Evolutionary conservation across 2,113 vertebrate species (phyloP).

Genomic region (Oxyruncus cristatus): DNA sequence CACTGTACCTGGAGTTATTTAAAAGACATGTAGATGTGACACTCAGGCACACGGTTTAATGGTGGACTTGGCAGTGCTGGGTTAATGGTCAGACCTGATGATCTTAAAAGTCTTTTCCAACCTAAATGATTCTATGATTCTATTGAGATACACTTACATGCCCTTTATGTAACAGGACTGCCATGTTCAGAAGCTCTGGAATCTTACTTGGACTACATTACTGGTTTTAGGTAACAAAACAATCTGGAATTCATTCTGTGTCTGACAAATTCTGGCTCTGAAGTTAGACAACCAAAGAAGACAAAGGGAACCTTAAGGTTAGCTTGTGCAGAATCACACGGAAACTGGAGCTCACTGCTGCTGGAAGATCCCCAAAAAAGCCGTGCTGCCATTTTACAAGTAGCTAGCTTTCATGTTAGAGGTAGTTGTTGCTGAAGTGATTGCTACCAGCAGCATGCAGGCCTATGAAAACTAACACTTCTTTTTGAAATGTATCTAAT

Average conservation of each 20-base stretch:
- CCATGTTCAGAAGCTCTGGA: neutral
- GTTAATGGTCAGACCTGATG: neutral
- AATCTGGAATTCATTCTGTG: neutral
- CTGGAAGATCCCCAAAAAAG: neutral
- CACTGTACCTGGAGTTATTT: rapidly evolving
- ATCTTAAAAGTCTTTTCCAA: neutral
- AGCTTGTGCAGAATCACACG: neutral
- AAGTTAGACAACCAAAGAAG: neutral
- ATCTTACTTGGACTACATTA: neutral
- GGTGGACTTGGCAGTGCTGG: no score
- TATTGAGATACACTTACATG: neutral
- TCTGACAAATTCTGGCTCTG: neutral
- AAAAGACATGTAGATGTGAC: neutral
- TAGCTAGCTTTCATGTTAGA: neutral
- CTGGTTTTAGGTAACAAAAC: neutral
- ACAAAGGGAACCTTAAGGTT: neutral
- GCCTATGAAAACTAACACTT: neutral
- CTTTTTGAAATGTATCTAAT: neutral
- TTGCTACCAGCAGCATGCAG: neutral
- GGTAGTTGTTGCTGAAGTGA: neutral
- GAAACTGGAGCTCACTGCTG: neutral
- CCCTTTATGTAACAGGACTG: neutral
- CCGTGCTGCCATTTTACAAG: neutral
- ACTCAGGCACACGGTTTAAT: neutral
- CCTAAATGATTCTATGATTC: neutral